These are phyloP conservation scores for Thelaira solivaga DNA, from an alignment of 2,888 invertebrate species.

Conservation along the genomic window DNA sequence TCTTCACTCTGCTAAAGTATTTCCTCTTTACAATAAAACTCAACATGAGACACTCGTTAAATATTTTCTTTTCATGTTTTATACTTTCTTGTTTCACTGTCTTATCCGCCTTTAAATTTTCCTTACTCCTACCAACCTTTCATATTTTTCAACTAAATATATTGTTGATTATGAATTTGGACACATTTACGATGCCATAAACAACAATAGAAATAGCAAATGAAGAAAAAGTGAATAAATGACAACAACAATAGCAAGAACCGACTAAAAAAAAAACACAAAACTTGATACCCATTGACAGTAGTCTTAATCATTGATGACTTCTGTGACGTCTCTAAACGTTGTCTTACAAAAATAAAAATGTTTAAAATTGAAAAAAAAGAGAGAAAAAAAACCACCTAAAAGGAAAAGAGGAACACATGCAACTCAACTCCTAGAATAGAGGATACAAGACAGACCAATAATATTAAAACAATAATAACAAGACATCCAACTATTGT, in stretches of 20 bases:
- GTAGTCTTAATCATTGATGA: conserved; percentile 56
- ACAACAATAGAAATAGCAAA: conserved; percentile 31
- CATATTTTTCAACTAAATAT: neutral
- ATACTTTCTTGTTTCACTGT: neutral
- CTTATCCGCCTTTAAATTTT: too few species aligned
- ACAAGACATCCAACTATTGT: neutral
- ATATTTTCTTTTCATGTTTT: neutral
- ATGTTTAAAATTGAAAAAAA: conserved; percentile 30
- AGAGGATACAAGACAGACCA: conserved; percentile 44
- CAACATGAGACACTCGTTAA: too few species aligned
- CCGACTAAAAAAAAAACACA: neutral
- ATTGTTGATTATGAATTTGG: conserved; percentile 51
- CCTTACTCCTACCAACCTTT: too few species aligned
- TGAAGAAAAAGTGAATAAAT: neutral
- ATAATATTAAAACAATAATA: conserved; percentile 4
- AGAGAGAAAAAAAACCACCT: neutral
- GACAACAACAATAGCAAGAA: neutral
- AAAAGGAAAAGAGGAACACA: neutral
- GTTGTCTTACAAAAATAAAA: conserved; percentile 55
- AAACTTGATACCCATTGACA: conserved; percentile 28
- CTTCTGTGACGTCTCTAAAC: conserved; percentile 40
- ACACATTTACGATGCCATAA: conserved; percentile 60
- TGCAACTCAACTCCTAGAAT: neutral
- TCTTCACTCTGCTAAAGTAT: too few species aligned
- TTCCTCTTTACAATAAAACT: too few species aligned